Percentiles rank a stretch among this genome's conserved stretches.
These are phyloP conservation scores for Trididemnum miniatum DNA, from an alignment of 23 tunicate species.

Conservation along the genomic window DNA sequence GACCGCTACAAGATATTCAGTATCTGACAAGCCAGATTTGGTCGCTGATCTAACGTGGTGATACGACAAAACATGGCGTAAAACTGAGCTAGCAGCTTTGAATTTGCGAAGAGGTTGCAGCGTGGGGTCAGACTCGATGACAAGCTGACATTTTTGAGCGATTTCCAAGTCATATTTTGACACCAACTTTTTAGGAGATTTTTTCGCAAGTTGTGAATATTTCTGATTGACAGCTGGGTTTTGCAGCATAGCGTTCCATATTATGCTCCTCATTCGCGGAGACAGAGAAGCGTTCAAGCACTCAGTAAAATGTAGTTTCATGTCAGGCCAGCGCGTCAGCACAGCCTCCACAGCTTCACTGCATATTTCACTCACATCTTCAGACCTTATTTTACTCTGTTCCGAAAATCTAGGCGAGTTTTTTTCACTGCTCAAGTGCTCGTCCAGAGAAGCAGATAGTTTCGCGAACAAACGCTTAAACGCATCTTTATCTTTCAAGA, in stretches of 20 bases:
- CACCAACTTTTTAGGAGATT: conserved; percentile 47
- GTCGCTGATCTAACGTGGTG: conserved; percentile 32
- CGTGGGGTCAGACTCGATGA: conserved; percentile 50
- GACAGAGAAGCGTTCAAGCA: conserved; percentile 46
- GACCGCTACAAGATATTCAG: conserved; percentile 61
- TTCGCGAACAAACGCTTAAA: conserved; percentile 40
- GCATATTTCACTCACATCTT: conserved; percentile 34
- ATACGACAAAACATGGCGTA: conserved; percentile 77
- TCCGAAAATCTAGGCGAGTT: not conserved
- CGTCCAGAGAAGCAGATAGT: conserved; percentile 52
- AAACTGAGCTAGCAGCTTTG: conserved; percentile 48
- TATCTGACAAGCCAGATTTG: conserved; percentile 36
- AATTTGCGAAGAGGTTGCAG: conserved; percentile 24
- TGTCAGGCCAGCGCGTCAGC: conserved; percentile 55
- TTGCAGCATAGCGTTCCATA: conserved; percentile 53
- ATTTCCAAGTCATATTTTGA: conserved; percentile 77
- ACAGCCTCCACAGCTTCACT: conserved; percentile 56
- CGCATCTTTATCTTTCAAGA: conserved; percentile 38
- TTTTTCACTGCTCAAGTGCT: conserved; percentile 34
- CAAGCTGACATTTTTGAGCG: conserved; percentile 68
- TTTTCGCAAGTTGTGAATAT: conserved; percentile 39
- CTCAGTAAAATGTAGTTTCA: conserved; percentile 30
- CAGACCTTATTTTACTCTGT: conserved; percentile 14
- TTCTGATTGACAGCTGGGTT: conserved; percentile 33
- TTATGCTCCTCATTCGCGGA: conserved; percentile 36